These are phyloP conservation scores for Oscheius sp. DNA, from an alignment of 2,888 invertebrate genomes.

Conservation along the genomic window DNA sequence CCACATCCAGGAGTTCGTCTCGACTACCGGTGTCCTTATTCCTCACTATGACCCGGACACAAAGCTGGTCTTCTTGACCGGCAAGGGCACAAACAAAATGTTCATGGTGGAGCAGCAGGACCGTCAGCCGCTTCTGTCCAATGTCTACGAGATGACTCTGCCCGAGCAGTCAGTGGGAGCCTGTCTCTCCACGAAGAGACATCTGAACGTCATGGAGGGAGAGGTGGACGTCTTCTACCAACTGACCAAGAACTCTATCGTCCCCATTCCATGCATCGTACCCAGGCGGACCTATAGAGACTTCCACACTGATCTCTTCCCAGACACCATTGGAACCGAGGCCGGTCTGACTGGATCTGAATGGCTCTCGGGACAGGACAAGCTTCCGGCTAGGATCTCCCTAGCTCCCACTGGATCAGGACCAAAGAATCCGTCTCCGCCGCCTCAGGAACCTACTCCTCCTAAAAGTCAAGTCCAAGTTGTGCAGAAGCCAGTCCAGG, in stretches of 20 bases:
- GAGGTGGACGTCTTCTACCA: conserved; percentile 92
- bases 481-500: conserved; percentile 9
- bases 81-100: conserved; percentile 88
- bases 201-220: conserved; percentile 87
- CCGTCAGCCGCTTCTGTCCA: conserved; percentile 78
- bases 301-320: conserved; percentile 92
- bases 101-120: conserved; percentile 90
- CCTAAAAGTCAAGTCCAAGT: conserved; percentile 35
- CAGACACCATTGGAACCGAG: conserved; percentile 86
- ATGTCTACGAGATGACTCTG: conserved; percentile 83
- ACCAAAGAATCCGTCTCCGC: conserved; percentile 43
- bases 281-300: conserved; percentile 91
- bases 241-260: conserved; percentile 86
- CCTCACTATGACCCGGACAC: conserved; percentile 93
- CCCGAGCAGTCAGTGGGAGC: conserved; percentile 92
- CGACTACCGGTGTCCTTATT: conserved; percentile 81
- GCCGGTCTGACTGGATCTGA: conserved; percentile 85
- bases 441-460: conserved; percentile 58
- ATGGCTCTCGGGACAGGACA: conserved; percentile 85
- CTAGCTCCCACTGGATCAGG: conserved; percentile 41
- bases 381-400: conserved; percentile 71
- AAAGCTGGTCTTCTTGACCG: conserved; percentile 92
- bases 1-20: conserved; percentile 53
- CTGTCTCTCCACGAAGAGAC: conserved; percentile 89
- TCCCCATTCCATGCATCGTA: conserved; percentile 93